phyloP scores from a whole-genome alignment of 1,140 invertebrate species.

The Amyelois transitella region DNA sequence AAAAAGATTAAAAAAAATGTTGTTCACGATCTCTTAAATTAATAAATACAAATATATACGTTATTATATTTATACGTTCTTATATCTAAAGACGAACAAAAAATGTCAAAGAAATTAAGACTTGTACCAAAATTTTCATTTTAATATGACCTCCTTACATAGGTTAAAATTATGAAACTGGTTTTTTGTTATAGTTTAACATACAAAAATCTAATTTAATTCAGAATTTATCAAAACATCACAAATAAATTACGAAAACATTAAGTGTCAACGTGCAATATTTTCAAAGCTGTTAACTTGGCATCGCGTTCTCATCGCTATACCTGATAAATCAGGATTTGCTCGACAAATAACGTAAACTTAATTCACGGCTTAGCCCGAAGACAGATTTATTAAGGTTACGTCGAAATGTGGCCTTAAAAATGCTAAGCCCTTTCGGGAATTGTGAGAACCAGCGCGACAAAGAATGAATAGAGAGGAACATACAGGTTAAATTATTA shows the following conservation, averaged over 20 bases:
- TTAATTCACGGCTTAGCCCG: constrained; percentile 37
- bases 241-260: background rate
- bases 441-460: constrained; percentile 26
- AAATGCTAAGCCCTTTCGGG: constrained; percentile 29
- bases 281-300: background rate
- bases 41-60: background rate
- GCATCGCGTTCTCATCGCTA: background rate
- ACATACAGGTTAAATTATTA: constrained; percentile 30
- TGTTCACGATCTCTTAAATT: too few relatives aligned
- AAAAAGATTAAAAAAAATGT: too few relatives aligned
- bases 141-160: too few relatives aligned
- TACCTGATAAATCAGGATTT: constrained; percentile 25
- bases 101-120: too few relatives aligned
- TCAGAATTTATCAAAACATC: background rate
- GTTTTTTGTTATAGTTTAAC: too few relatives aligned
- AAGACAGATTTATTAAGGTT: constrained; percentile 57
- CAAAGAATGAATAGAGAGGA: constrained; percentile 2
- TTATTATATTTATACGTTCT: background rate
- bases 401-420: constrained; percentile 23
- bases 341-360: constrained; percentile 40
- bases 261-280: background rate
- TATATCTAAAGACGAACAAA: background rate
- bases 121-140: too few relatives aligned
- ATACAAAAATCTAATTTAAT: too few relatives aligned
- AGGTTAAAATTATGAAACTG: too few relatives aligned